Evolutionary conservation across 2,113 vertebrate genomes (phyloP).

Genomic region (Notarius quadriscutis): DNA sequence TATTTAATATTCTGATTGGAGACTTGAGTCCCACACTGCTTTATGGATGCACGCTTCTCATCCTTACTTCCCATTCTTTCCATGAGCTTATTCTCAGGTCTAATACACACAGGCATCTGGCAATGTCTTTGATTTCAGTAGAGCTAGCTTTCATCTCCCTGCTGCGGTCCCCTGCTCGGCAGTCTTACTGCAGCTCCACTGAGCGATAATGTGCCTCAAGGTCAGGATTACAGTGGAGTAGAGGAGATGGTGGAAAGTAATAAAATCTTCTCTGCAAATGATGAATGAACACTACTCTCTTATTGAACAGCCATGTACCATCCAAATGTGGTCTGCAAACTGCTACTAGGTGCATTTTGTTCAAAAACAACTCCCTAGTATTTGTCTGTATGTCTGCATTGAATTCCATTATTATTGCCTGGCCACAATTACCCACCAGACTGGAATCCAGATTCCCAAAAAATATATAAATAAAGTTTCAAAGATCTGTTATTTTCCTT

Average conservation of each 20-base stretch:
- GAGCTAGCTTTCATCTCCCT: constrained; percentile 35
- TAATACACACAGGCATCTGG: constrained; percentile 21
- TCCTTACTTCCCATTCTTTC: constrained; percentile 11
- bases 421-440: neutral
- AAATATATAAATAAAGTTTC: neutral
- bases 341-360: neutral
- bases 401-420: neutral
- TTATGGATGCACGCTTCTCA: neutral
- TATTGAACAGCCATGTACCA: constrained; percentile 23
- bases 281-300: constrained; percentile 24
- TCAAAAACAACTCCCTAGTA: neutral
- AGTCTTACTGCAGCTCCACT: constrained; percentile 30
- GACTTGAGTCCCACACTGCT: neutral
- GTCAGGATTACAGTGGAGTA: constrained; percentile 41
- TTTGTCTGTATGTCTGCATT: neutral
- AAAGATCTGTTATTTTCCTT: neutral
- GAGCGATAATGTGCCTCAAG: constrained; percentile 44
- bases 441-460: neutral
- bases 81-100: constrained; percentile 23
- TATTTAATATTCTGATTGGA: neutral
- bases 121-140: constrained; percentile 32
- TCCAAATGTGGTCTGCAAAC: constrained; percentile 1
- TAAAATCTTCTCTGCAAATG: constrained; percentile 32
- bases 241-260: constrained; percentile 21
- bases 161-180: constrained; percentile 12